phyloP scores from a whole-genome alignment of 2,888 invertebrate genomes.

The Diogma glabrata region DNA sequence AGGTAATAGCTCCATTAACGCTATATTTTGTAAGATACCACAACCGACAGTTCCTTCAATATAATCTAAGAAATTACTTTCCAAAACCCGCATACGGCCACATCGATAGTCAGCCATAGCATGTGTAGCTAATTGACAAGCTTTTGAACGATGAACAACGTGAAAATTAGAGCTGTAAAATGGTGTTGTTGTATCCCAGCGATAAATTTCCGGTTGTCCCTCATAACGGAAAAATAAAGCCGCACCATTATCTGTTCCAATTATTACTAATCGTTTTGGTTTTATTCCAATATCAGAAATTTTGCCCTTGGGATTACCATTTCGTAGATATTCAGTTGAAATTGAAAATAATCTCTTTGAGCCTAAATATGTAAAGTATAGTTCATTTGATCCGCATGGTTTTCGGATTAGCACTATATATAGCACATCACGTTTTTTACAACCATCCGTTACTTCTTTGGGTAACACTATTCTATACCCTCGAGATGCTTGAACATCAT shows the following conservation, averaged over 20 bases:
- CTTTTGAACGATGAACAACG: slow-evolving; percentile 41
- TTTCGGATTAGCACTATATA: slow-evolving; percentile 51
- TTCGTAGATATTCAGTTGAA: slow-evolving; percentile 48
- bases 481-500: slow-evolving; percentile 47
- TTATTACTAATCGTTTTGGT: slow-evolving; percentile 43
- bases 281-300: slow-evolving; percentile 44
- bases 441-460: slow-evolving; percentile 39
- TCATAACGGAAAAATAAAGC: slow-evolving; percentile 49
- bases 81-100: slow-evolving; percentile 44
- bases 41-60: slow-evolving; percentile 49
- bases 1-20: slow-evolving; percentile 27
- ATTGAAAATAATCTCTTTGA: slow-evolving; percentile 51
- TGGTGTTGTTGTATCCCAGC: slow-evolving; percentile 43
- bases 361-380: slow-evolving; percentile 53
- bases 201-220: slow-evolving; percentile 43
- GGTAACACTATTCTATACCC: slow-evolving; percentile 54
- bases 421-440: slow-evolving; percentile 47
- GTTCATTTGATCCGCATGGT: slow-evolving; percentile 42
- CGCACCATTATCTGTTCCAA: slow-evolving; percentile 50
- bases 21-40: slow-evolving; percentile 44
- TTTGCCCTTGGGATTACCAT: slow-evolving; percentile 43
- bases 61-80: slow-evolving; percentile 53
- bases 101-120: slow-evolving; percentile 45
- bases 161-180: slow-evolving; percentile 39
- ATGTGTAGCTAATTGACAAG: slow-evolving; percentile 45